phyloP scores from a whole-genome alignment of 2,113 vertebrate species.

The Lepisosteus osseus region DNA sequence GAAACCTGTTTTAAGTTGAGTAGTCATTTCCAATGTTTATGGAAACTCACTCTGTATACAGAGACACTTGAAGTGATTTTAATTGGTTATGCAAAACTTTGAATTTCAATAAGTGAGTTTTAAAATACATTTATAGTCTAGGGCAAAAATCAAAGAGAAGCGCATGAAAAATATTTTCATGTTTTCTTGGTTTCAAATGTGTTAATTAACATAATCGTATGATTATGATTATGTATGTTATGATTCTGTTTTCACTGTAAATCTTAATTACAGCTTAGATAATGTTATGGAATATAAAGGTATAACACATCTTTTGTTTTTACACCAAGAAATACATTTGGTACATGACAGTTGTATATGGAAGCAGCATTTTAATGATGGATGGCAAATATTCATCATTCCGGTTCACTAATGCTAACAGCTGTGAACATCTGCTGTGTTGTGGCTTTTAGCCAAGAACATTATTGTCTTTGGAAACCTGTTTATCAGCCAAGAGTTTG shows the following conservation, averaged over 20 bases:
- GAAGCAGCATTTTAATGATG: not conserved
- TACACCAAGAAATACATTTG: too few relatives aligned
- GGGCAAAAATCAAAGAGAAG: too few relatives aligned
- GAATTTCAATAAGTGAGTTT: too few relatives aligned
- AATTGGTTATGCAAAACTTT: too few relatives aligned
- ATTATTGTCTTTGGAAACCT: constrained; percentile 18
- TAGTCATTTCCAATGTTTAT: constrained; percentile 17
- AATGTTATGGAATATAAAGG: too few relatives aligned
- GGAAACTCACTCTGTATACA: not conserved
- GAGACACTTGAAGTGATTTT: too few relatives aligned
- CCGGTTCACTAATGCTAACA: not conserved
- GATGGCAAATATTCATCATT: constrained; percentile 5
- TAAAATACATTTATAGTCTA: too few relatives aligned
- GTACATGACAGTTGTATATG: not conserved
- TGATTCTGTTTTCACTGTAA: not conserved
- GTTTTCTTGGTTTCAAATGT: not conserved
- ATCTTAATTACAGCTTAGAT: not conserved
- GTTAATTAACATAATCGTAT: not conserved
- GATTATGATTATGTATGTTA: too few relatives aligned
- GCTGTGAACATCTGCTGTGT: constrained; percentile 10
- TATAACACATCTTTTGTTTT: too few relatives aligned
- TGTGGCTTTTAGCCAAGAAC: constrained; percentile 10
- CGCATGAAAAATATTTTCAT: too few relatives aligned
- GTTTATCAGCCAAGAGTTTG: constrained; percentile 13
- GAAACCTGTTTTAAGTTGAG: constrained; percentile 4